Evolutionary conservation across 1,140 invertebrate genomes (phyloP).

Genomic region (Leptonema lineaticorne): DNA sequence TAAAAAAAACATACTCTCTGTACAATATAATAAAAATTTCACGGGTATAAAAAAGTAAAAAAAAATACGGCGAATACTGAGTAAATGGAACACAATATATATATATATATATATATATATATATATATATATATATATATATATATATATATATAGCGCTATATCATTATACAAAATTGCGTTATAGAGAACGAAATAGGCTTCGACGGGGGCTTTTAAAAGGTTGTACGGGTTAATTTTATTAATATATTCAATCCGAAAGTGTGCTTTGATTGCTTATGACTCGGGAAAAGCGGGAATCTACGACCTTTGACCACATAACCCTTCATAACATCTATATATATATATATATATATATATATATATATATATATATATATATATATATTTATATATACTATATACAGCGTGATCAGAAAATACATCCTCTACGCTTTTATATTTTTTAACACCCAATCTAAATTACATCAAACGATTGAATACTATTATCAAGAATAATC

Average conservation of each 20-base stretch:
- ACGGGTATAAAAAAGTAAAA: too few species aligned
- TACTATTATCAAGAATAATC: too few species aligned
- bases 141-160: neutral
- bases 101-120: conserved; percentile 1
- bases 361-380: neutral
- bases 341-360: neutral
- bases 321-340: neutral
- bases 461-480: neutral
- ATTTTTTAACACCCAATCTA: neutral
- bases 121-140: neutral
- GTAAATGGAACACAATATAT: neutral
- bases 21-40: too few species aligned
- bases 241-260: neutral
- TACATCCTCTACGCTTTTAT: neutral
- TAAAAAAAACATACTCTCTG: too few species aligned
- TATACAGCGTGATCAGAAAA: neutral
- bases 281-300: neutral
- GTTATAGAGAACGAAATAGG: neutral
- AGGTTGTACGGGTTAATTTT: neutral
- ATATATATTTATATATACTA: neutral
- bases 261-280: neutral
- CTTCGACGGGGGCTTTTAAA: neutral
- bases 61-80: too few species aligned
- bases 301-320: neutral
- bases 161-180: neutral